phyloP scores from a whole-genome alignment of 92 coral and sea anemone species.

The Anthopleura xanthogrammica region DNA sequence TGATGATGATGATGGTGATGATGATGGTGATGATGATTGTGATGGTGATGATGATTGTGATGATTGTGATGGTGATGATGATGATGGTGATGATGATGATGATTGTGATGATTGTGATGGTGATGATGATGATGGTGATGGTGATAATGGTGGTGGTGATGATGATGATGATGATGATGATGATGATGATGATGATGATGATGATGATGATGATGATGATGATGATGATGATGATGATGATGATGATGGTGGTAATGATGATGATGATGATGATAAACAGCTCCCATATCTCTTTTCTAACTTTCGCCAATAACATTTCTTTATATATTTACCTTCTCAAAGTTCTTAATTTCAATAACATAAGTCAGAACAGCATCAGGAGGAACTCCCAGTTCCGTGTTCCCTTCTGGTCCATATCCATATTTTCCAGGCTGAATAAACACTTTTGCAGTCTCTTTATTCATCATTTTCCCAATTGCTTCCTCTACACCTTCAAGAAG shows the following conservation, averaged over 20 bases:
- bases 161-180: too few species aligned
- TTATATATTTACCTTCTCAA: constrained; percentile 63
- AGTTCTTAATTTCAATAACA: constrained; percentile 69
- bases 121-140: too few species aligned
- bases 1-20: too few species aligned
- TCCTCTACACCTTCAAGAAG: constrained; percentile 80
- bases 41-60: background rate
- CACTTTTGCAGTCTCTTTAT: constrained; percentile 64
- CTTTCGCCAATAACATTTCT: too few species aligned
- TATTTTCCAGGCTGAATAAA: constrained; percentile 65
- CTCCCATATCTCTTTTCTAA: too few species aligned
- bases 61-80: background rate
- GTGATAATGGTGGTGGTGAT: too few species aligned
- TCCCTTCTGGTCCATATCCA: constrained; percentile 71
- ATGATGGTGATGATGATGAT: background rate
- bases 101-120: too few species aligned
- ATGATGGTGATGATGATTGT: too few species aligned
- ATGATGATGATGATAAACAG: background rate
- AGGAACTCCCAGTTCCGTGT: constrained; percentile 70
- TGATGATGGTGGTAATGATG: too few species aligned
- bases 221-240: too few species aligned
- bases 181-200: too few species aligned
- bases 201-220: background rate
- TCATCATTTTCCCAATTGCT: constrained; percentile 77
- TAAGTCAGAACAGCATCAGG: constrained; percentile 64